Evolutionary conservation across 1,140 invertebrate species (phyloP), one percentile per base, ranked within the genome.

Genomic region (Drosophila lowei): DNA sequence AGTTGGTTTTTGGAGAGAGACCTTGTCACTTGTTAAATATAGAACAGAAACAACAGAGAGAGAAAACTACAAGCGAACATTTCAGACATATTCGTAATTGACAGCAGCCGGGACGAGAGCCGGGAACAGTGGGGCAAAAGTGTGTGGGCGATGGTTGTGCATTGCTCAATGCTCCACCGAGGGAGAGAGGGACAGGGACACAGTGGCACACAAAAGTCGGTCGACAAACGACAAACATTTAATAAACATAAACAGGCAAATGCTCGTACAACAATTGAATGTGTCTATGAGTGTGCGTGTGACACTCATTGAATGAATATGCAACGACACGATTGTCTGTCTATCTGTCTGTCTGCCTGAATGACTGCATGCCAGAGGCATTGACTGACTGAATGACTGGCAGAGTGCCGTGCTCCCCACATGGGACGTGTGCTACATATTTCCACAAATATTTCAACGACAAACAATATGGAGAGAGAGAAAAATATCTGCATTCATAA

Each of bases 21-120:
- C 70, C 61, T 71, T 70, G 71, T 76, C 76, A 65, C 73, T 73
- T 60, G 64, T 62, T 79, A 84, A 64, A 88, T 71, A 81, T 88
- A 86, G 77, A 86, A 78, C 77, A 62, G 42, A 74, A 63, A 63
- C 41, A 70, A 42, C 30, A 25, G 52, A 57, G 34, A 38, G 30
- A 72, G 55, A 75, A 64, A 41, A 57, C 61, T 71, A 64, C 59
- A 70, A 23, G 41, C 52, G 49, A 77, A 66, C 56, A 81, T 70
- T 49, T 68, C 42, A 25, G 62, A 48, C 55, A 55, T 46, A 13
- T 38, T 38, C 34, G 34, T 38, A 73, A 73, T 70, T 74, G 70
- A 57, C 59, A 73, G 50, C 23, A 16, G 13, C n/a, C 25, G 44
- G 3, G 46, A 3, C n/a, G 54, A 23, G 23, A 5, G 23, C 3